These are phyloP conservation scores for Cepphus grylle DNA, from an alignment of 2,113 vertebrate species.

Conservation along the genomic window DNA sequence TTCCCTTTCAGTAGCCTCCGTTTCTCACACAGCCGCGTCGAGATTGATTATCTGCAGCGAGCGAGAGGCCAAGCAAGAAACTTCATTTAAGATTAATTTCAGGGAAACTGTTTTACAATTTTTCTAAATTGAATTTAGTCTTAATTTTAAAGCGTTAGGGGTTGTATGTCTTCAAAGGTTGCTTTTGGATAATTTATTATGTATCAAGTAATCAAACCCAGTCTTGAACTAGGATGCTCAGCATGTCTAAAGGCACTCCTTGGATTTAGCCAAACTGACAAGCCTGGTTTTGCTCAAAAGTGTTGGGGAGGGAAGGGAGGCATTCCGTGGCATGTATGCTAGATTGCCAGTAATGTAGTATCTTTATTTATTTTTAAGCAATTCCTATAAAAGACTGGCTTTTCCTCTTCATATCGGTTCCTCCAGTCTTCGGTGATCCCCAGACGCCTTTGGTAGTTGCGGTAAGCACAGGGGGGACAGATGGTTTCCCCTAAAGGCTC, in stretches of 20 bases:
- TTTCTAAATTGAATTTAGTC: slow-evolving; percentile 71
- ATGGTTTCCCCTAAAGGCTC: neutral
- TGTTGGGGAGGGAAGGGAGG: neutral
- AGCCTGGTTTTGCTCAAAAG: neutral
- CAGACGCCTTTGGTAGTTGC: neutral
- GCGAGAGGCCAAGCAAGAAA: slow-evolving; percentile 57
- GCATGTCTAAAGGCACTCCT: neutral
- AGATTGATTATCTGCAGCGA: slow-evolving; percentile 69
- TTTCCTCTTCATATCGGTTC: neutral
- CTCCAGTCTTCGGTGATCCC: neutral
- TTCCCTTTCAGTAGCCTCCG: neutral
- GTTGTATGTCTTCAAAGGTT: slow-evolving; percentile 62
- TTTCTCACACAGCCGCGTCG: slow-evolving; percentile 4
- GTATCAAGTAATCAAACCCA: slow-evolving; percentile 41
- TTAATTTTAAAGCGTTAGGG: slow-evolving; percentile 68
- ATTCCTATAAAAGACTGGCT: neutral
- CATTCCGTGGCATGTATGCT: neutral
- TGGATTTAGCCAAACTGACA: neutral
- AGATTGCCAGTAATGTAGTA: neutral
- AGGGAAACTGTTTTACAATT: slow-evolving; percentile 67
- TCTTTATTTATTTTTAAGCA: neutral
- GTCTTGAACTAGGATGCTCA: slow-evolving; percentile 6
- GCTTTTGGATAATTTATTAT: slow-evolving; percentile 67
- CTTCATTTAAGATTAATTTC: slow-evolving; percentile 74
- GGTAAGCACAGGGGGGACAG: rapidly evolving